Evolutionary conservation across 2,888 invertebrate species (phyloP).

Genomic region (Deilephila elpenor): DNA sequence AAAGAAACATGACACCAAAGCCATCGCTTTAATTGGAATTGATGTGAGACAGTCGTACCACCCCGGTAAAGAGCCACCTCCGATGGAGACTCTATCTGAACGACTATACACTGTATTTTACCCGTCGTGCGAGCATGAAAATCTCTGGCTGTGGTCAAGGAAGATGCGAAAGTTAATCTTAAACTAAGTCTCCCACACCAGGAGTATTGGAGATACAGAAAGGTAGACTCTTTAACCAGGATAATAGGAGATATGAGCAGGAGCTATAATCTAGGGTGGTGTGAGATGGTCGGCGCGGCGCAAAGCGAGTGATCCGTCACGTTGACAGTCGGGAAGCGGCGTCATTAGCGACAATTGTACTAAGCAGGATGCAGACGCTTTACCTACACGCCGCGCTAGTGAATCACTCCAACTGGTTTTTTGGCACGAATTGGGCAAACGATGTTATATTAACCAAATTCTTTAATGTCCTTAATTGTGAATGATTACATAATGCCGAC

Average conservation of each 20-base stretch:
- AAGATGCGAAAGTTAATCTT: too few relatives aligned
- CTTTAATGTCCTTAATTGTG: background rate
- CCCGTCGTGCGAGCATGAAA: too few relatives aligned
- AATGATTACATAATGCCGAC: too few relatives aligned
- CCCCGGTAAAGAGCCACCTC: too few relatives aligned
- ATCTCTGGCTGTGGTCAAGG: too few relatives aligned
- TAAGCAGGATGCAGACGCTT: constrained; percentile 77
- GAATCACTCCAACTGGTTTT: constrained; percentile 18
- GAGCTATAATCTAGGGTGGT: background rate
- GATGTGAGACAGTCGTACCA: too few relatives aligned
- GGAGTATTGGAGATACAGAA: too few relatives aligned
- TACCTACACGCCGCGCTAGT: constrained; percentile 37
- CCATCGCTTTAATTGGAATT: too few relatives aligned
- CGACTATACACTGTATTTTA: too few relatives aligned
- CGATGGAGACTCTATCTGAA: too few relatives aligned
- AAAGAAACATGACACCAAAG: too few relatives aligned
- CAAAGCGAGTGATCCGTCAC: constrained; percentile 9
- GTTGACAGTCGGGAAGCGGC: constrained; percentile 23
- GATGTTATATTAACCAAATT: background rate
- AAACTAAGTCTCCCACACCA: too few relatives aligned
- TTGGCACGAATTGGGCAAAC: constrained; percentile 22
- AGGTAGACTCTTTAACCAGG: background rate
- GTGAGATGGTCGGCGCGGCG: background rate
- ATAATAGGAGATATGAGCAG: background rate
- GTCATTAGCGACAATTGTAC: constrained; percentile 66